Evolutionary conservation across 2,797 vertebrate genomes (phyloP), one percentile per base, ranked within the genome.

Genomic region (Micropoecilia bifurca): DNA sequence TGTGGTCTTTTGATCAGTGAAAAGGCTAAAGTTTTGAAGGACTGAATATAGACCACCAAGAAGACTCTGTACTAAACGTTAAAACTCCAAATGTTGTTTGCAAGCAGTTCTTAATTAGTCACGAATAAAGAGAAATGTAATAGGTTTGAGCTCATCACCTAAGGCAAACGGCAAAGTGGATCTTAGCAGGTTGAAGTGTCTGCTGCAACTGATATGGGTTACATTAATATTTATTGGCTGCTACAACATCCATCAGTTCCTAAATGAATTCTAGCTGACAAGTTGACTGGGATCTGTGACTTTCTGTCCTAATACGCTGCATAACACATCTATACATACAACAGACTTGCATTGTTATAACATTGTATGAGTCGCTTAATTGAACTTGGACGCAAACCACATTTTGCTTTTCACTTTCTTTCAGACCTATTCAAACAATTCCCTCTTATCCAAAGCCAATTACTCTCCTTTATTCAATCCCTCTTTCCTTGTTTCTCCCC

Each of bases 381-480:
- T 68, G 63, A 68, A 25, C 20, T 68, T 3, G 7, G 63, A 68
- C 25, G 63, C 18, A 41, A 39, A 68, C 63, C 33, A 41, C 33
- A 33, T 48, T 48, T 72, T 48, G 48, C 41, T 68, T 57, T 46
- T 57, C 39, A 14, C 68, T 63, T 78, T 77, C 68, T 48, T 76
- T 63, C 13, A 36, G 47, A 14, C 45, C 28, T 28, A 66, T 16
- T 30, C 74, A 36, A 66, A 73, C 72, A 74, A 76, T 75, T 83
- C 80, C 59, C 78, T 87, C 71, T 73, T 63, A 78, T 78, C 66
- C 76, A 74, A 82, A 85, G 81, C 81, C 83, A 89, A 79, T 90
- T 89, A 84, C 79, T 73, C 55, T 73, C 41, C 28, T 3, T 41
- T 68, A 10, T 9, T 68, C 63, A 68, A 68, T 41, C 63, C 61